Evolutionary conservation across 1,140 invertebrate species (phyloP), one percentile per base, ranked within the genome.

Genomic region (Drosophila punjabiensis): DNA sequence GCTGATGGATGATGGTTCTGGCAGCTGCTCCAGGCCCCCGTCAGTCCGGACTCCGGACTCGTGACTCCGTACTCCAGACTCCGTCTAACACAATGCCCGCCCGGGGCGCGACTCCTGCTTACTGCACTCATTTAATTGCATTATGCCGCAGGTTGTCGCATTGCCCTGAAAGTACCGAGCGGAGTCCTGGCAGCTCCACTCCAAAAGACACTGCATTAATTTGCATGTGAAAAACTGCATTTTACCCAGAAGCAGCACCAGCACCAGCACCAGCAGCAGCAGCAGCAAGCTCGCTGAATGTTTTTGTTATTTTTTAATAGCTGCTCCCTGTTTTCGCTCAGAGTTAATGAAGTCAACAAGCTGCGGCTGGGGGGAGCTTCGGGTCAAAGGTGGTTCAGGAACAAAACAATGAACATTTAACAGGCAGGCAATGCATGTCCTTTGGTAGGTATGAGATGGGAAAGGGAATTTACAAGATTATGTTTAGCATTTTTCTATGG

Each of bases 271-370:
- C 10, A 20, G n/a, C n/a, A n/a, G n/a, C 28, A 30, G 20, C 13
- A 24, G 28, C 32, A 37, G 33, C 30, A 11, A 58, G 53, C n/a
- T n/a, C n/a, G n/a, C 48, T 50, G 67, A 64, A 43, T 60, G 76
- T 48, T 74, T 63, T 61, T 74, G 53, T 45, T 77, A 69, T 35
- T 66, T 41, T 68, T 76, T 41, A 71, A 53, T 48, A 41, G 76
- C 35, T 60, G 60, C 61, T 71, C 45, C 63, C 73, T 62, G 78
- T 81, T 69, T 69, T 71, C 56, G 33, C 50, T 14, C 65, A 37
- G 66, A 84, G 75, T 86, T 90, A 90, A 90, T 90, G 87, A 91
- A 90, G 87, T 90, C 86, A 90, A 90, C 82, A 74, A 80, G 82
- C 73, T 90, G 86, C 87, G 82, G 75, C 79, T 69, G 68, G 37